Percentiles rank a stretch among this genome's conserved stretches.
Evolutionary conservation across 1,140 invertebrate species (phyloP).

Genomic region (Calycopis cecrops): DNA sequence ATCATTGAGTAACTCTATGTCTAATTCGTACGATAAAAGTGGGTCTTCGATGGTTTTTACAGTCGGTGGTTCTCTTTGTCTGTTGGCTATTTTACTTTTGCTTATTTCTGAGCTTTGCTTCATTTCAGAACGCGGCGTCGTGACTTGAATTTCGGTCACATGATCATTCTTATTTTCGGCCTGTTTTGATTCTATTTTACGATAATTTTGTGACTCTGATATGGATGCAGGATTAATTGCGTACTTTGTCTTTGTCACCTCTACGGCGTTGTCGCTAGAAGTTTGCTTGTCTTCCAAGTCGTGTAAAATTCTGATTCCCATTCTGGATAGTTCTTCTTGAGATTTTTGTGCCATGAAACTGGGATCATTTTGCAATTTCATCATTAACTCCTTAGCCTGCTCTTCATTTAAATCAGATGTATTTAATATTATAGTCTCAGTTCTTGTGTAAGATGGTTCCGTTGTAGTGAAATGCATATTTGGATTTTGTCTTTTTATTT

Average conservation of each 20-base stretch:
- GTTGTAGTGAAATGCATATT: slow-evolving; percentile 65
- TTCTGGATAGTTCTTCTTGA: slow-evolving; percentile 54
- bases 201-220: slow-evolving; percentile 38
- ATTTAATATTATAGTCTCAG: slow-evolving; percentile 69
- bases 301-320: slow-evolving; percentile 61
- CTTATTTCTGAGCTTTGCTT: slow-evolving; percentile 42
- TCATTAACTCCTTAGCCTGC: slow-evolving; percentile 64
- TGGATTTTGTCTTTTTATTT: slow-evolving; percentile 67
- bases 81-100: slow-evolving; percentile 55
- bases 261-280: slow-evolving; percentile 43
- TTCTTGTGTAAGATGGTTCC: slow-evolving; percentile 64
- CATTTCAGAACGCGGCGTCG: slow-evolving; percentile 51
- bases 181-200: slow-evolving; percentile 38
- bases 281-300: slow-evolving; percentile 58
- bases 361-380: slow-evolving; percentile 65
- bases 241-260: slow-evolving; percentile 62
- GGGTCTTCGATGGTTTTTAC: slow-evolving; percentile 45
- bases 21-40: slow-evolving; percentile 57
- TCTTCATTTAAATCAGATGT: slow-evolving; percentile 60
- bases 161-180: slow-evolving; percentile 46
- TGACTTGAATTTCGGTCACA: slow-evolving; percentile 70
- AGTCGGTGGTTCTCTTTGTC: slow-evolving; percentile 46
- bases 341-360: slow-evolving; percentile 63
- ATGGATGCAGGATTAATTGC: slow-evolving; percentile 47
- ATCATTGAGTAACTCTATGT: slow-evolving; percentile 62